Base-by-base conservation (phyloP, 1,140 invertebrate genomes). In the Cydia strobilella region DNA sequence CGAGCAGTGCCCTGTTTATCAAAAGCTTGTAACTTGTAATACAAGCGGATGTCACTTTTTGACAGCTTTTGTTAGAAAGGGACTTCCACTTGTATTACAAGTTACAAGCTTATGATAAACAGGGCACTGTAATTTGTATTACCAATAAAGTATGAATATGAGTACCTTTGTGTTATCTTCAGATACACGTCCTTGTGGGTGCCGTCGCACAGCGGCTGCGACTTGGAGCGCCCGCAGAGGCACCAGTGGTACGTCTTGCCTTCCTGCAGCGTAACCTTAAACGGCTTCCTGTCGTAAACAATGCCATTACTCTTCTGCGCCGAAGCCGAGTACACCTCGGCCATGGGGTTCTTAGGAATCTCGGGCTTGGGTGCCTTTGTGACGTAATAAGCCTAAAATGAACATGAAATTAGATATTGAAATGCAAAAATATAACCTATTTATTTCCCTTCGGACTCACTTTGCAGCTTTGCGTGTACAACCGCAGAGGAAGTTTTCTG, bases 231-330 rank as follows among this genome's bases (percentile, higher is more conserved):
- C 3, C 99, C 99, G 94, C 99, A 99, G 3, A 96, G 90, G 91
- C 99, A 99, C 98, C 98, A 99, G 15, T 93, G 88, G 90, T 99
- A 99, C n/a, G 90, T 95, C 93, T 99, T 98, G 77, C 95, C 96
- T 77, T 94, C 94, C 84, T 96, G 94, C 51, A 98, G 93, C 6
- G 82, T 90, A 27, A 98, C 92, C 92, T 96, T 97, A 77, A 98
- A 98, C 1, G 98, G 98, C 84, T 97, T 97, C 84, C 96, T 97
- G 82, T 98, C 98, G 86, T 97, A 98, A 45, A 97, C 94, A 13
- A 93, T 86, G 10, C 97, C 97, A 89, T 96, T 96, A 15, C 93
- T 94, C 35, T 85, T 76, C 91, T 97, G 97, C 6, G 86, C 15
- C 77, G 87, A 86, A 0, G 95, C 94, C 0, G 94, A 94, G 83